Percentiles rank a stretch among this genome's conserved stretches.
These are phyloP conservation scores for Chamaetylas fuelleborni DNA, from an alignment of 2,113 vertebrate species.

Conservation along the genomic window DNA sequence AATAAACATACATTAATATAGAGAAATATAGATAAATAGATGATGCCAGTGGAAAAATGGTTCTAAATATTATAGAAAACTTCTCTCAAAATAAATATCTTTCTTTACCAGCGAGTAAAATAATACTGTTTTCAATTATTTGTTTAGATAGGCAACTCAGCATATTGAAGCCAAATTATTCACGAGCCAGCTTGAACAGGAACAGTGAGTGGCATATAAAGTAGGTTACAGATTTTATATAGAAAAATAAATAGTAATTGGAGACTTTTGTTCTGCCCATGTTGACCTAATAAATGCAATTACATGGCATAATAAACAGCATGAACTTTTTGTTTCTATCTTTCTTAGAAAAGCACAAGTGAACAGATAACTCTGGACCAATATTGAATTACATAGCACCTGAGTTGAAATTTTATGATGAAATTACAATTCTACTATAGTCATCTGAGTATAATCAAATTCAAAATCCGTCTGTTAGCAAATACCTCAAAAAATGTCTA, in stretches of 20 bases:
- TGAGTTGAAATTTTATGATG: neutral
- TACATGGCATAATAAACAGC: neutral
- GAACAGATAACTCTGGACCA: neutral
- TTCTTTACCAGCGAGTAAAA: neutral
- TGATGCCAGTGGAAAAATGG: neutral
- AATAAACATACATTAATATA: neutral
- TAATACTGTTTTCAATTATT: neutral
- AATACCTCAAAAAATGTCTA: neutral
- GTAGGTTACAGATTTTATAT: neutral
- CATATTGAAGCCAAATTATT: neutral
- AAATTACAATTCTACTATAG: neutral
- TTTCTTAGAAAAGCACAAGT: neutral
- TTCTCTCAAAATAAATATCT: neutral
- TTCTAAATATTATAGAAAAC: neutral
- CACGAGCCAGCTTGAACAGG: neutral
- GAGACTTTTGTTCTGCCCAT: neutral
- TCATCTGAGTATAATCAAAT: neutral
- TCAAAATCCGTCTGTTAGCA: neutral
- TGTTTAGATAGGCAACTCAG: neutral
- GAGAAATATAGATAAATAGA: neutral
- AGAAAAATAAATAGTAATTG: neutral
- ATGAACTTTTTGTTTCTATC: neutral
- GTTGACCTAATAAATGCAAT: neutral
- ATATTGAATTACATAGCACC: neutral
- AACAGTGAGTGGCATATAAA: conserved; percentile 11